Evolutionary conservation across 2,113 vertebrate genomes (phyloP).

Genomic region (Phrynosoma blainvillii): DNA sequence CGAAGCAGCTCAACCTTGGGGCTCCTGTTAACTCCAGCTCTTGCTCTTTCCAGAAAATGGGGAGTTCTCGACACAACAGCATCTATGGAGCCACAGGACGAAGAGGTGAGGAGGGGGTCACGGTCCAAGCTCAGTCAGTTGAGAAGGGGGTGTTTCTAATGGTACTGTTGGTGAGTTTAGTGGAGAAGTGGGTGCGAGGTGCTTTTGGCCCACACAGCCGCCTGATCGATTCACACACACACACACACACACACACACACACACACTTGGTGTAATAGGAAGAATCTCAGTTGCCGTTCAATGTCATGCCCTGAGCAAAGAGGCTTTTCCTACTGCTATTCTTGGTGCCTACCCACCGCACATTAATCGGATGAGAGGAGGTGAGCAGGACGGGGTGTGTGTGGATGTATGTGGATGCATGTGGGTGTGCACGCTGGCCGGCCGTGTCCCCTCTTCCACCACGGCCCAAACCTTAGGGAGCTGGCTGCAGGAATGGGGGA

Average conservation of each 20-base stretch:
- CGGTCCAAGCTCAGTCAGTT: not conserved
- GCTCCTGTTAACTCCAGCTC: not conserved
- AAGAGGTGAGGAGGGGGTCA: constrained; percentile 52
- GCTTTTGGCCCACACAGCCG: not conserved
- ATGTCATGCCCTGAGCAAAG: constrained; percentile 25
- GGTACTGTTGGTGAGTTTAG: no score
- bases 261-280: not conserved
- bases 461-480: no score
- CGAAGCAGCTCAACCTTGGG: no score
- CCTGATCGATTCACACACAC: no score
- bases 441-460: no score
- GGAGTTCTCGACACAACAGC: constrained; percentile 63
- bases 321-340: constrained; percentile 53
- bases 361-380: accelerated
- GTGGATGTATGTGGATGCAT: no score
- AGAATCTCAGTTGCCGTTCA: not conserved
- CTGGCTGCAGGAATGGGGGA: no score
- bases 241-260: not conserved
- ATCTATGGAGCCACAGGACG: constrained; percentile 51
- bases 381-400: not conserved
- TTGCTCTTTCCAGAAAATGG: constrained; percentile 34
- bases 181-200: not conserved
- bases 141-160: not conserved
- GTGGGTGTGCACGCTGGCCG: no score
- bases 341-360: not conserved